Conservation (phyloP, 1,140 invertebrate species). For the Drosophila grimshawi region DNA sequence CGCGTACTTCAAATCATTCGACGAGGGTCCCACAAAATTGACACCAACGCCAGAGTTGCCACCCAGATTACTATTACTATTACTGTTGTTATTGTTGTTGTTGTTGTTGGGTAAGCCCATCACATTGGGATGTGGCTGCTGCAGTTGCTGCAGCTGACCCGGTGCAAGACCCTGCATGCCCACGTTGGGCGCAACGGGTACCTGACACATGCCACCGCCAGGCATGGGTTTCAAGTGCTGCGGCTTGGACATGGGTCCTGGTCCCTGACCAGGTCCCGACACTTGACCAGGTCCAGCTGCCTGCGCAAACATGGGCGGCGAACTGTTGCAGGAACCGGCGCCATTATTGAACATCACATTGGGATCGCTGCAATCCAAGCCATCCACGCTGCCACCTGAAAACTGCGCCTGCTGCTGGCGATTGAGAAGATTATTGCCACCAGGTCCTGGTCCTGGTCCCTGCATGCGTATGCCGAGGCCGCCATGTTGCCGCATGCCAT, state of each 20-base stretch:
- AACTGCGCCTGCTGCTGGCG: conserved; percentile 58
- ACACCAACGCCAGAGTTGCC: conserved; percentile 26
- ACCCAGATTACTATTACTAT: conserved; percentile 84
- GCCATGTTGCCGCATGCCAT: conserved; percentile 60
- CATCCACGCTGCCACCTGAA: conserved; percentile 42
- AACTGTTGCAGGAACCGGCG: conserved; percentile 17
- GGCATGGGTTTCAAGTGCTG: conserved; percentile 56
- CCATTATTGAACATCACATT: conserved; percentile 51
- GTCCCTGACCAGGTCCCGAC: conserved; percentile 20
- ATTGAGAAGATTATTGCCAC: conserved; percentile 25
- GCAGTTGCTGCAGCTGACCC: conserved; percentile 81
- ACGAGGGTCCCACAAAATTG: conserved; percentile 91
- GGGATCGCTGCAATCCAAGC: conserved; percentile 62
- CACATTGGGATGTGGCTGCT: conserved; percentile 42
- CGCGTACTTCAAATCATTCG: conserved; percentile 95
- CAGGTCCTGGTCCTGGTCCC: conserved; percentile 12
- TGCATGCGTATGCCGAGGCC: conserved; percentile 57
- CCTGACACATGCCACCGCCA: conserved; percentile 45
- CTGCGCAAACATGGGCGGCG: conserved; percentile 42
- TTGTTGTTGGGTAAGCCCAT: conserved; percentile 63
- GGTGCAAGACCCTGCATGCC: conserved; percentile 87
- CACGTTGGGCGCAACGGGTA: conserved; percentile 43
- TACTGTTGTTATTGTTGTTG: conserved; percentile 85
- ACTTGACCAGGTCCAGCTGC: conserved; percentile 28
- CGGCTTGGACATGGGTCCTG: conserved; percentile 46